These are phyloP conservation scores for Paralichthys olivaceus DNA, from an alignment of 2,113 vertebrate genomes.

Conservation along the genomic window DNA sequence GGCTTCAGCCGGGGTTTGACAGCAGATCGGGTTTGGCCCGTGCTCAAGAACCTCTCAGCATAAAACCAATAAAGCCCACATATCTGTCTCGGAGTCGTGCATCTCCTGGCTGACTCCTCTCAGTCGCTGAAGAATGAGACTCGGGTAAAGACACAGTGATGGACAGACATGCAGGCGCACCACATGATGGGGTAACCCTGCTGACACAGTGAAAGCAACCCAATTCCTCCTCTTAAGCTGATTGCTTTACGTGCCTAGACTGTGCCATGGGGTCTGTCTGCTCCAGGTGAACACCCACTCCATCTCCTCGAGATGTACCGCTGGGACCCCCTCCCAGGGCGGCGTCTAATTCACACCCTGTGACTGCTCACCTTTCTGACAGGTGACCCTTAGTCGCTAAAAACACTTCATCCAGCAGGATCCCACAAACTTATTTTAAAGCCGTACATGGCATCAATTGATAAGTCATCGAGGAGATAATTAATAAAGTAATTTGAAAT, in stretches of 20 bases:
- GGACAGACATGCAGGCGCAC: conserved; percentile 12
- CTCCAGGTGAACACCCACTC: background rate
- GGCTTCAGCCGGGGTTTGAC: conserved; percentile 17
- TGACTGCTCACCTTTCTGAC: background rate
- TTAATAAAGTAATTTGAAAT: no score
- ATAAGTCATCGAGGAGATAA: no score
- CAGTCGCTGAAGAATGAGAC: background rate
- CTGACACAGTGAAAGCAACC: conserved; percentile 36
- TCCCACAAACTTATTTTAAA: background rate
- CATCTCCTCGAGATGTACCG: background rate
- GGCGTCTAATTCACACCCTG: background rate
- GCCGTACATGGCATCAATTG: no score
- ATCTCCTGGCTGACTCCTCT: conserved; percentile 7
- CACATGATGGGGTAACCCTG: conserved; percentile 11
- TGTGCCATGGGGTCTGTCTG: background rate
- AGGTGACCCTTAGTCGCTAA: background rate
- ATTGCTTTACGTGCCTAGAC: conserved; percentile 37
- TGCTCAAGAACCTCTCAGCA: conserved; percentile 38
- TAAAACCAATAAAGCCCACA: conserved; percentile 39
- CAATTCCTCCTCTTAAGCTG: conserved; percentile 28
- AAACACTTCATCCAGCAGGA: background rate
- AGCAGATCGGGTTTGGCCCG: conserved; percentile 20
- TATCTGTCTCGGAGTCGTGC: conserved; percentile 23
- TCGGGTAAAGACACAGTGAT: conserved; percentile 5
- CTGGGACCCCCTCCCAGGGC: background rate